phyloP scores from a whole-genome alignment of 2,888 invertebrate genomes.

The Orchesella flavescens region DNA sequence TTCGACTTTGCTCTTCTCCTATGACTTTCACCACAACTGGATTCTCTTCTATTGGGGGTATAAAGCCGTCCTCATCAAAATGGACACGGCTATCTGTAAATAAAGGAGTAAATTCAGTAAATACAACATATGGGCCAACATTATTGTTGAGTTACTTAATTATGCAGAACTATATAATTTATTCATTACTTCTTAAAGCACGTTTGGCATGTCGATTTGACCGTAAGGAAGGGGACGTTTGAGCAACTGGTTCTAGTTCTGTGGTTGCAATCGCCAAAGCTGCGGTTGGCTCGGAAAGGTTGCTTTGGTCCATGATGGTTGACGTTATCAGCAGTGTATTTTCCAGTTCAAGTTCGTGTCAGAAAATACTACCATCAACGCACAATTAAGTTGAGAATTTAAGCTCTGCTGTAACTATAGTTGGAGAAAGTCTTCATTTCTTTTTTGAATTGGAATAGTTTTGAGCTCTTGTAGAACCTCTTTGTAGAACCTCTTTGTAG shows the following conservation, averaged over 20 bases:
- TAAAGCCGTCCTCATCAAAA: constrained; percentile 66
- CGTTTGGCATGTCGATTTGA: constrained; percentile 59
- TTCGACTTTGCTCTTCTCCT: constrained; percentile 66
- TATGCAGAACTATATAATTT: not conserved
- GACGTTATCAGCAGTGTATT: not conserved
- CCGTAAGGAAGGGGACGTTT: constrained; percentile 58
- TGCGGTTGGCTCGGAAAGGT: constrained; percentile 35
- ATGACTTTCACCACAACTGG: constrained; percentile 65
- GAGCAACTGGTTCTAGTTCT: constrained; percentile 58
- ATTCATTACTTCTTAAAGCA: constrained; percentile 51
- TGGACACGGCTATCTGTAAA: constrained; percentile 69
- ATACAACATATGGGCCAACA: not conserved
- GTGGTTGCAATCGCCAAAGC: not conserved
- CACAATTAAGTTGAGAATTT: too few species aligned
- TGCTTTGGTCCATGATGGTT: constrained; percentile 51
- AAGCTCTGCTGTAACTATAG: too few species aligned
- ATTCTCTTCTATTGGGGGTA: constrained; percentile 62
- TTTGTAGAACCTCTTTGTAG: too few species aligned
- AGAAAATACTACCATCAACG: too few species aligned
- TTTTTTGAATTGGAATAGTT: too few species aligned
- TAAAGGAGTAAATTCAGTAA: not conserved
- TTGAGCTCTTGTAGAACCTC: too few species aligned
- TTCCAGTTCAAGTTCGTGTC: too few species aligned
- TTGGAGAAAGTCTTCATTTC: too few species aligned
- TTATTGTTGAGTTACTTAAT: too few species aligned